Conservation (phyloP, 2,888 invertebrate species). For the Yponomeuta sedellus region DNA sequence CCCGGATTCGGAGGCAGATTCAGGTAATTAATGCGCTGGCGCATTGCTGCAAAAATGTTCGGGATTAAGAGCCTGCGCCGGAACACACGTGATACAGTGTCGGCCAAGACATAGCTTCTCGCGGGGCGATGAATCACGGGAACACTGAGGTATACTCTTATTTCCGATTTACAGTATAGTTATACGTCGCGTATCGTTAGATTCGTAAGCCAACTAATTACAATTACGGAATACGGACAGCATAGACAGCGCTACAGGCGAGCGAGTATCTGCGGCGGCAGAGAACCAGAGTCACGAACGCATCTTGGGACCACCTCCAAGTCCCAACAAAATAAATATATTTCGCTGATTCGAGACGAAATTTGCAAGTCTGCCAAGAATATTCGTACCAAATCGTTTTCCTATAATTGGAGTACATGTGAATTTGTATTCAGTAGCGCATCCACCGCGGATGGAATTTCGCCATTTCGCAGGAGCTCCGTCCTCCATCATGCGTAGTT, state of each 20-base stretch:
- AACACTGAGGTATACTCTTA: neutral
- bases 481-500: conserved; percentile 72
- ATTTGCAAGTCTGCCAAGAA: conserved; percentile 77
- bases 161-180: neutral
- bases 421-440: conserved; percentile 76
- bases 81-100: conserved; percentile 5
- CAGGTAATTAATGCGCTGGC: conserved; percentile 33
- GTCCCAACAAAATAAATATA: conserved; percentile 72
- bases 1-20: conserved; percentile 17
- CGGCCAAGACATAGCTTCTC: neutral
- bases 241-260: neutral
- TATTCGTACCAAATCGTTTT: conserved; percentile 76
- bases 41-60: conserved; percentile 32
- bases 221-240: neutral
- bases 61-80: conserved; percentile 22
- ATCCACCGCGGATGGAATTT: conserved; percentile 70
- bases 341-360: conserved; percentile 71
- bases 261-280: neutral
- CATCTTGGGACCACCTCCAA: conserved; percentile 24
- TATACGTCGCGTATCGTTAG: neutral
- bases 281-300: neutral
- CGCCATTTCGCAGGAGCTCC: conserved; percentile 63
- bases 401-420: conserved; percentile 77
- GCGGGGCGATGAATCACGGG: neutral
- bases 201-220: neutral